Conservation (phyloP, 2,888 invertebrate species). For the Netelia inedita region DNA sequence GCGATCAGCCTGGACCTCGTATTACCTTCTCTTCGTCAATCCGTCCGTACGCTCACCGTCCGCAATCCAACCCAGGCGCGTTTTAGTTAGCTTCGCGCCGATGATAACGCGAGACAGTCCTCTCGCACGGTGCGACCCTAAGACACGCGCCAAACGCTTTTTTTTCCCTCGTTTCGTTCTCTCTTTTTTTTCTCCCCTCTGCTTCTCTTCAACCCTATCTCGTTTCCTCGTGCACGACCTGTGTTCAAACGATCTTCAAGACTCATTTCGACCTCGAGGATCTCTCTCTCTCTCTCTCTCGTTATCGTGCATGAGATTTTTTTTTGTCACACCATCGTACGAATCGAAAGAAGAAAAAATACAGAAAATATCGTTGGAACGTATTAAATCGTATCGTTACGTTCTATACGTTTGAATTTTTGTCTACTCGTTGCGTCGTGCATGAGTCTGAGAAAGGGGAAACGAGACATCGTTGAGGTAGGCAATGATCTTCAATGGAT, state of each 20-base stretch:
- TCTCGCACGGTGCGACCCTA: conserved; percentile 50
- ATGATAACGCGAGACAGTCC: conserved; percentile 58
- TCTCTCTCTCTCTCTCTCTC: too few species aligned
- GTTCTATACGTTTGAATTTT: neutral
- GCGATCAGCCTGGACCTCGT: conserved; percentile 79
- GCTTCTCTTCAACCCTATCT: neutral
- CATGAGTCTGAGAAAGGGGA: neutral
- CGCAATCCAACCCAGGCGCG: conserved; percentile 60
- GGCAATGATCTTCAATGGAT: conserved; percentile 50
- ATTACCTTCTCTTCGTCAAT: conserved; percentile 24
- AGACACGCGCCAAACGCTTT: conserved; percentile 58
- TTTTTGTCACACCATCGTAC: neutral
- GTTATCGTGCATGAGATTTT: neutral
- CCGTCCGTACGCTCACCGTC: conserved; percentile 46
- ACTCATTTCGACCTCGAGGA: neutral
- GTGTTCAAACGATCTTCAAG: neutral
- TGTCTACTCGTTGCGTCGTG: neutral
- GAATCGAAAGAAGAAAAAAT: too few species aligned
- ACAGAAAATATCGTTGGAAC: too few species aligned
- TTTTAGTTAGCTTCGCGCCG: conserved; percentile 66
- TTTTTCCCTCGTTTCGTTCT: neutral
- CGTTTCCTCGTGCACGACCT: neutral
- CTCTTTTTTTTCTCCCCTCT: conserved; percentile 15
- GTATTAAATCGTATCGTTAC: too few species aligned
- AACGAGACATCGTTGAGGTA: conserved; percentile 60